These are phyloP conservation scores for Habroteleia sp. DNA, from an alignment of 2,888 invertebrate species.

Conservation along the genomic window DNA sequence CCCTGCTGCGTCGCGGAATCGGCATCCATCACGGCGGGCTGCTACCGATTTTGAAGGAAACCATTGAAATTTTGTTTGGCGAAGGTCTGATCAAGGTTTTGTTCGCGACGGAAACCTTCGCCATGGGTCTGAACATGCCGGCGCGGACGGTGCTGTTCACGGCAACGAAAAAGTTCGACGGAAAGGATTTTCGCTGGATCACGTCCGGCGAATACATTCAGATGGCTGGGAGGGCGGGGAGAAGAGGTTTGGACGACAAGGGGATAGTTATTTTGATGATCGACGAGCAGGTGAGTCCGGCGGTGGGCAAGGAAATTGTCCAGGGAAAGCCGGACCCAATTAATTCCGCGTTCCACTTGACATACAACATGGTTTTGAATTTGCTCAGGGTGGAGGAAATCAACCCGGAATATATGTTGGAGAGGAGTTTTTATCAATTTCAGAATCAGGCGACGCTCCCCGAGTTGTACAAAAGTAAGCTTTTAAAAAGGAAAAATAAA, in stretches of 20 bases:
- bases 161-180: constrained; percentile 97
- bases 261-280: constrained; percentile 99
- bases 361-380: constrained; percentile 99
- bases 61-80: constrained; percentile 98
- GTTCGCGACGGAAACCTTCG: constrained; percentile 99
- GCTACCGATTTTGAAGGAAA: constrained; percentile 98
- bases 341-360: constrained; percentile 99
- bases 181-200: constrained; percentile 95
- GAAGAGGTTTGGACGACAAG: constrained; percentile 97
- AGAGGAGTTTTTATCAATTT: constrained; percentile 98
- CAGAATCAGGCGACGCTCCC: constrained; percentile 99
- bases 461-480: constrained; percentile 90
- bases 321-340: constrained; percentile 97
- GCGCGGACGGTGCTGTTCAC: constrained; percentile 98
- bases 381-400: constrained; percentile 98
- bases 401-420: constrained; percentile 99
- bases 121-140: constrained; percentile 99
- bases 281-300: constrained; percentile 95
- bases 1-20: constrained; percentile 95
- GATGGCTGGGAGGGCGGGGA: constrained; percentile 98
- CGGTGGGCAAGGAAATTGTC: constrained; percentile 88
- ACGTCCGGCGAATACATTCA: constrained; percentile 99
- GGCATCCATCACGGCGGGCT: constrained; percentile 99
- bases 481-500: too few species aligned
- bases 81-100: constrained; percentile 98